Conservation (phyloP, 2,113 vertebrate species). For the Gorilla gorilla region DNA sequence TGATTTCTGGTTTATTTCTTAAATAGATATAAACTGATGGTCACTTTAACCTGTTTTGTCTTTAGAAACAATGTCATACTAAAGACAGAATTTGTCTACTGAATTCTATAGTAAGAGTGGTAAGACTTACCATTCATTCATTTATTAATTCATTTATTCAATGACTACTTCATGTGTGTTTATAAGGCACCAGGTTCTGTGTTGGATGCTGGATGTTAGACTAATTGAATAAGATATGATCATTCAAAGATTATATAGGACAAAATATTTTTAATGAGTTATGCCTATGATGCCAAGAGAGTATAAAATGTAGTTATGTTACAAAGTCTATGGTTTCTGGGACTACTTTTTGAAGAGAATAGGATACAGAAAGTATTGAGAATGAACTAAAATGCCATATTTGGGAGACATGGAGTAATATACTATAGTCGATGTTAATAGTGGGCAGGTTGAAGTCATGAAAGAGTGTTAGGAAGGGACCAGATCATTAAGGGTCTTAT, state of each 20-base stretch:
- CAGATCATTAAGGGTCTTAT: neutral
- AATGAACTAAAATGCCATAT: neutral
- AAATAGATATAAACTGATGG: neutral
- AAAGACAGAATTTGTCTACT: neutral
- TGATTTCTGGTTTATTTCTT: slow-evolving; percentile 26
- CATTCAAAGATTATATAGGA: neutral
- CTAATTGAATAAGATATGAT: neutral
- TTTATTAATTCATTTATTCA: neutral
- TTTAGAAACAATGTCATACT: neutral
- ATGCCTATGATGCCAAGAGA: neutral
- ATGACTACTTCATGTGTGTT: neutral
- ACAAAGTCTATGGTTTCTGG: neutral
- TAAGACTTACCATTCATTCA: neutral
- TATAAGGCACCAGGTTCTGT: neutral
- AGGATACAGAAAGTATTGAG: neutral
- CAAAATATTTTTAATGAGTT: neutral
- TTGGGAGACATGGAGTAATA: neutral
- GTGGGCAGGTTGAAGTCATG: neutral
- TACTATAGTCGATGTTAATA: neutral
- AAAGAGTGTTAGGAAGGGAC: neutral
- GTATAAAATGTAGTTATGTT: neutral
- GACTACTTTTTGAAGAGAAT: neutral
- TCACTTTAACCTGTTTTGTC: neutral
- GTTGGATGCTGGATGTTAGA: neutral
- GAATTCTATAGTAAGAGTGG: neutral